Evolutionary conservation across 2,888 invertebrate genomes (phyloP), one percentile per base, ranked within the genome.

Genomic region (Eudasyphora cyanicolor): DNA sequence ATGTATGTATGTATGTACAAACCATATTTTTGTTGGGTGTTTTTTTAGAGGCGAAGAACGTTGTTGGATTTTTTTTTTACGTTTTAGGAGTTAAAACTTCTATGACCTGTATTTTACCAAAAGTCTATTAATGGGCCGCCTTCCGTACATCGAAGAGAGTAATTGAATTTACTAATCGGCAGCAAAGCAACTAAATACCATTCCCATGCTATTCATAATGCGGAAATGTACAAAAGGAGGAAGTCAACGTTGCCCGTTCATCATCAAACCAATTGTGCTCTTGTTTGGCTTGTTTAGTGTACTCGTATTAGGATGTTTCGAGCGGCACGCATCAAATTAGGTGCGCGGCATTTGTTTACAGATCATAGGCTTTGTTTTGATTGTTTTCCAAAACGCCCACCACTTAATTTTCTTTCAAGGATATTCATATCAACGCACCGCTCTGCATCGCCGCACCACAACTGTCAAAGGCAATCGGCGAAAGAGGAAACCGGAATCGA

Each of bases 371-470:
- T 84, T 64, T 85, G 82, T 86, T 86, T 86, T 87, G 88, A 86
- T 85, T 79, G 86, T 84, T 87, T 87, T 85, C 81, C 86, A 86
- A 71, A 81, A 87, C 86, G 86, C 87, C 87, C 84, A 82, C 87
- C 86, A 87, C 86, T 88, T 86, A 86, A 85, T 86, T 70, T 70
- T 73, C 77, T 77, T 80, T 83, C 62, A 82, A 85, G 79, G 84
- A 84, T 84, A 71, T 71, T 60, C 6, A 45, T n/a, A 27, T n/a
- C 49, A 17, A 49, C 27, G 24, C n/a, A n/a, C n/a, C 45, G 45
- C 1, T 5, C 45, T 32, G 32, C 5, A 4, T 32, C 4, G 45
- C 10, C 6, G n/a, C 45, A 45, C 45, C 51, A 51, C 57, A 57
- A 57, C 71, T 82, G 82, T 82, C 79, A 79, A 82, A 57, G 76